Conservation (phyloP, 2,797 vertebrate species). For the Myoxocephalus aenaeus region DNA sequence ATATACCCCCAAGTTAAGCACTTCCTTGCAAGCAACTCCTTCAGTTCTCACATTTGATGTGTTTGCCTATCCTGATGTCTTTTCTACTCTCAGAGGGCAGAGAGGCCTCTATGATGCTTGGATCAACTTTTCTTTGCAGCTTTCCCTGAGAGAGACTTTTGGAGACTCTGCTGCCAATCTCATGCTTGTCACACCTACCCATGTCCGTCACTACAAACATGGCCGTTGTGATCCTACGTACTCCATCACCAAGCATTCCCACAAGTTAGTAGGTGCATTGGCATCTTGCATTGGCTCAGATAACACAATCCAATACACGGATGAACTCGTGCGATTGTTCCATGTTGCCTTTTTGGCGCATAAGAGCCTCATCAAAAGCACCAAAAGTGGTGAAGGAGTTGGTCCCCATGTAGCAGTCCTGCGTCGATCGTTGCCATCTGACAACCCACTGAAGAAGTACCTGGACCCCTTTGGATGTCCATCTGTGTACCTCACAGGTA, state of each 20-base stretch:
- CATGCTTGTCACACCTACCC: slow-evolving; percentile 86
- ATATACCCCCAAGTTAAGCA: slow-evolving; percentile 33
- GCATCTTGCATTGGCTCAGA: slow-evolving; percentile 63
- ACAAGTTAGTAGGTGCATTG: slow-evolving; percentile 74
- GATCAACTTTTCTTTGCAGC: slow-evolving; percentile 86
- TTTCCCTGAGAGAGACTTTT: slow-evolving; percentile 82
- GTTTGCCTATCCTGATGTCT: slow-evolving; percentile 82
- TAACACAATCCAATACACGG: slow-evolving; percentile 62
- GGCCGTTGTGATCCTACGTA: slow-evolving; percentile 88
- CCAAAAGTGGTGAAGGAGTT: slow-evolving; percentile 82
- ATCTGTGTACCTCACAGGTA: slow-evolving; percentile 86
- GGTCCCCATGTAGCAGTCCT: slow-evolving; percentile 84
- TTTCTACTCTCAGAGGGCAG: slow-evolving; percentile 79
- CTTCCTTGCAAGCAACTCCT: slow-evolving; percentile 59
- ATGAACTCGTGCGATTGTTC: slow-evolving; percentile 78
- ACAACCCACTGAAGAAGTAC: slow-evolving; percentile 81
- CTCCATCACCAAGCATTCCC: slow-evolving; percentile 78
- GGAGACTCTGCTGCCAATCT: slow-evolving; percentile 74
- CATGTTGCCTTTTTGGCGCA: slow-evolving; percentile 84
- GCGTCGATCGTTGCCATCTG: slow-evolving; percentile 72
- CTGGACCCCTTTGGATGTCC: slow-evolving; percentile 85
- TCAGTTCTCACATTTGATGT: slow-evolving; percentile 83
- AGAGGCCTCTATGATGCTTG: slow-evolving; percentile 85
- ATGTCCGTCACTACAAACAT: slow-evolving; percentile 87
- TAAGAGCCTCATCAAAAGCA: slow-evolving; percentile 82